Percentiles rank a stretch among this genome's conserved stretches.
phyloP scores from a whole-genome alignment of 2,888 invertebrate genomes.

The Malacosoma neustria region DNA sequence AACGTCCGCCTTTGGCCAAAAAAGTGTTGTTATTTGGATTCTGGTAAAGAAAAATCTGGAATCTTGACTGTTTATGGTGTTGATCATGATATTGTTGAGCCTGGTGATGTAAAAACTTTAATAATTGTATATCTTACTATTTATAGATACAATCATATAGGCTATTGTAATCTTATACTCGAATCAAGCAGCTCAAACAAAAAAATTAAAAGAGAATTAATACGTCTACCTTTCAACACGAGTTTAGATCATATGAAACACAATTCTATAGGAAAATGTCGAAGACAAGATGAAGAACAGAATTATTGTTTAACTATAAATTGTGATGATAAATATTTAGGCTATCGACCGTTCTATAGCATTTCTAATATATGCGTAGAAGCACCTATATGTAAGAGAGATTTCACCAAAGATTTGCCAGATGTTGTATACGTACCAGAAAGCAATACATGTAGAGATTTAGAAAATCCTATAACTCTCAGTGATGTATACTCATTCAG shows the following conservation, averaged over 20 bases:
- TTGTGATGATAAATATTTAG: constrained; percentile 48
- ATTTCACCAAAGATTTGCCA: constrained; percentile 30
- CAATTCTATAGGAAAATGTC: constrained; percentile 11
- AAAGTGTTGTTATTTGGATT: constrained; percentile 36
- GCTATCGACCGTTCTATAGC: constrained; percentile 32
- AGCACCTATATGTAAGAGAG: constrained; percentile 28
- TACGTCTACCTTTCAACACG: constrained; percentile 42
- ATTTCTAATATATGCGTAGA: constrained; percentile 26
- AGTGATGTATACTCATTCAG: constrained; percentile 44
- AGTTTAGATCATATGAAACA: too few relatives aligned
- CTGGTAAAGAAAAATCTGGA: constrained; percentile 27
- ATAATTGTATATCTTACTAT: constrained; percentile 37
- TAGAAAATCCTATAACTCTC: constrained; percentile 31
- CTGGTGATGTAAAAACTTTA: constrained; percentile 32
- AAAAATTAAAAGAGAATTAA: constrained; percentile 14
- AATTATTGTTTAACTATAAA: constrained; percentile 37
- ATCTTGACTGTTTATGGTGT: constrained; percentile 26
- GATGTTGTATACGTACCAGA: constrained; percentile 36
- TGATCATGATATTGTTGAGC: constrained; percentile 19
- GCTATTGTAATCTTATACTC: constrained; percentile 36
- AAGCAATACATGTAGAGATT: constrained; percentile 41
- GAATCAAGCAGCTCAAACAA: constrained; percentile 24
- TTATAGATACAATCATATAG: constrained; percentile 39
- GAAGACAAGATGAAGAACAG: constrained; percentile 32
- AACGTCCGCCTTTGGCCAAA: constrained; percentile 23